Conservation (phyloP, 1,140 invertebrate genomes). For the Yoshiicerus persimilis region DNA sequence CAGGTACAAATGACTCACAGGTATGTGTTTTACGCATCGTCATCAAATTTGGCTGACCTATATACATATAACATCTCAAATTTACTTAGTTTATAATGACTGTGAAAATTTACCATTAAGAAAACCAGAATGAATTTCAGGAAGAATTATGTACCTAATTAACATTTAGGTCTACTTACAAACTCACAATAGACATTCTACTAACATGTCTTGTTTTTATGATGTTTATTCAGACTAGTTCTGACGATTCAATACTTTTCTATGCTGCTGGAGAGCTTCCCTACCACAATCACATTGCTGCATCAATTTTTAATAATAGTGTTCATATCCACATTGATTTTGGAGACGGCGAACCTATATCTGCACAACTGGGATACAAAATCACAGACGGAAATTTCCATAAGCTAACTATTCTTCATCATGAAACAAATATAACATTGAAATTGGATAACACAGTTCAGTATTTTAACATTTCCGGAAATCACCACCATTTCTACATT, state of each 20-base stretch:
- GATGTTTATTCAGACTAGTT: slow-evolving; percentile 64
- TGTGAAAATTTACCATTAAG: too few relatives aligned
- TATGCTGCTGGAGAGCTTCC: slow-evolving; percentile 84
- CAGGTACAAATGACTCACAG: too few relatives aligned
- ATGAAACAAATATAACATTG: slow-evolving; percentile 69
- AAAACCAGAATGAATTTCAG: too few relatives aligned
- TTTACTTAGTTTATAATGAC: too few relatives aligned
- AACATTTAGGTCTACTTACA: too few relatives aligned
- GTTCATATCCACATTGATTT: slow-evolving; percentile 80
- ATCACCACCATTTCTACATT: slow-evolving; percentile 77
- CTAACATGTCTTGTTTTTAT: too few relatives aligned
- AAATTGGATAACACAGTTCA: slow-evolving; percentile 67
- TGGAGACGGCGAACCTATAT: slow-evolving; percentile 66
- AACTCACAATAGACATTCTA: too few relatives aligned
- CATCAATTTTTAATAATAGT: slow-evolving; percentile 74
- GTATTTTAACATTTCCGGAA: slow-evolving; percentile 68
- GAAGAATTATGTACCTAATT: too few relatives aligned
- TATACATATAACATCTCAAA: too few relatives aligned
- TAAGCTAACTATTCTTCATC: slow-evolving; percentile 82
- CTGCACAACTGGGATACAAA: slow-evolving; percentile 61
- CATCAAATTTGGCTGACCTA: too few relatives aligned
- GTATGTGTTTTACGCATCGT: too few relatives aligned
- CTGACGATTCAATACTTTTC: slow-evolving; percentile 82
- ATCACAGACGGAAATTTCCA: slow-evolving; percentile 80
- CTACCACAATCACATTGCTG: slow-evolving; percentile 77